Evolutionary conservation across 2,888 invertebrate species (phyloP), one percentile per base, ranked within the genome.

Genomic region (Stramonita haemastoma): DNA sequence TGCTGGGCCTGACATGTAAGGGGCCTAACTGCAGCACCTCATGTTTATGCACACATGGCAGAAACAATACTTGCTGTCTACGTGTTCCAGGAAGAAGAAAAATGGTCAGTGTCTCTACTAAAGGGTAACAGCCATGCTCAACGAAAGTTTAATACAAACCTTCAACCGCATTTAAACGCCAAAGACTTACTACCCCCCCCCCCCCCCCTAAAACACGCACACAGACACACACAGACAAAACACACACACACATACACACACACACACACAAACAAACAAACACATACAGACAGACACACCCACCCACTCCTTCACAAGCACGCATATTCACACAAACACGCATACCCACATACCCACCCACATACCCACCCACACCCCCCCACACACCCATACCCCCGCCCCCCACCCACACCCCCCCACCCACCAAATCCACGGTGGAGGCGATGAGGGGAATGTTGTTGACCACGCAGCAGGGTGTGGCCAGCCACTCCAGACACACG

Each of bases 371-470:
- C 57, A 57, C 57, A 57, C 57, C 8, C 57, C 11, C 57, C 8
- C 57, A 57, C 57, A 60, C 60, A 60, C 13, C 15, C 73, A n/a
- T 8, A 73, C 2, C 46, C 46, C 46, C 46, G 4, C 46, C 46
- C 46, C 46, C 46, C 46, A 2, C 46, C 46, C 46, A 2, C 46
- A 46, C 2, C 2, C 46, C 46, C 46, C 46, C 46, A 46, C 2
- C 46, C 2, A 46, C 46, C 2, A 46, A 46, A 46, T 92, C 92
- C n/a, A 95, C 94, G 1, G 93, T 92, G 73, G 93, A 92, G 13
- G 94, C 95, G 8, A 95, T 91, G 81, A 93, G 91, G 66, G 94
- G 93, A 6, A 95, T 93, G 91, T 95, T 95, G 90, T 95, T 94
- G 56, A 92, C 92, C 92, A 95, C 93, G 46, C 94, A 90, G 79